Conservation (phyloP, 2,113 vertebrate genomes). For the Gymnogyps californianus region DNA sequence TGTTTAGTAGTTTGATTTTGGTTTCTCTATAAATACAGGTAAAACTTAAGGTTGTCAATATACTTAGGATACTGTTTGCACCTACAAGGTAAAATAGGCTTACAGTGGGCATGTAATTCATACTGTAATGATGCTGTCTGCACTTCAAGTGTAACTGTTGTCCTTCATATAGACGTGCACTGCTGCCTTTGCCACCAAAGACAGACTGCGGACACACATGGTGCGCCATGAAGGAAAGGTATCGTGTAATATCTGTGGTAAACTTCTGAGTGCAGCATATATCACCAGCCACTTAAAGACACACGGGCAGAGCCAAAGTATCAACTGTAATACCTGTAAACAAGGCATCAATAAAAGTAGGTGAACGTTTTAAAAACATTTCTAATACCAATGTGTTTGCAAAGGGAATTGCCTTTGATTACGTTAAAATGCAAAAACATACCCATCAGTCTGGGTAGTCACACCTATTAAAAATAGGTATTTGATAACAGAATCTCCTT, state of each 20-base stretch:
- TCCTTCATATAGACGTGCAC: conserved; percentile 87
- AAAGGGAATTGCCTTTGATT: conserved; percentile 17
- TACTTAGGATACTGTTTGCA: not conserved
- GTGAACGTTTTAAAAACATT: conserved; percentile 57
- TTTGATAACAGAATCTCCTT: not conserved
- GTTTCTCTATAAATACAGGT: not conserved
- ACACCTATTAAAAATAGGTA: not conserved
- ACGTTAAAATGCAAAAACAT: not conserved
- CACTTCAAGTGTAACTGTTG: conserved; percentile 69
- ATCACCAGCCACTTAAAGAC: conserved; percentile 99
- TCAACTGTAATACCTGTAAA: conserved; percentile 94
- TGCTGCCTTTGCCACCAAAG: conserved; percentile 98
- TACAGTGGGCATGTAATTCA: not conserved
- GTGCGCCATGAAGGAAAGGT: conserved; percentile 98
- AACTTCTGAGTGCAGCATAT: conserved; percentile 97
- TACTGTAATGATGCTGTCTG: conserved; percentile 55
- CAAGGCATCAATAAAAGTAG: conserved; percentile 90
- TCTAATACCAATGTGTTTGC: conserved; percentile 22
- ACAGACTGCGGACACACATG: conserved; percentile 97
- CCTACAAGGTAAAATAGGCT: conserved; percentile 3
- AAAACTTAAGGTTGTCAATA: not conserved
- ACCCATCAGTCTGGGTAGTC: not conserved
- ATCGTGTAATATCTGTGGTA: conserved; percentile 97
- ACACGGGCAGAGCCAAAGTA: conserved; percentile 90
- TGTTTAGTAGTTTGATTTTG: not conserved